Evolutionary conservation across 1,140 invertebrate species (phyloP).

Genomic region (Drosophila arizonae): DNA sequence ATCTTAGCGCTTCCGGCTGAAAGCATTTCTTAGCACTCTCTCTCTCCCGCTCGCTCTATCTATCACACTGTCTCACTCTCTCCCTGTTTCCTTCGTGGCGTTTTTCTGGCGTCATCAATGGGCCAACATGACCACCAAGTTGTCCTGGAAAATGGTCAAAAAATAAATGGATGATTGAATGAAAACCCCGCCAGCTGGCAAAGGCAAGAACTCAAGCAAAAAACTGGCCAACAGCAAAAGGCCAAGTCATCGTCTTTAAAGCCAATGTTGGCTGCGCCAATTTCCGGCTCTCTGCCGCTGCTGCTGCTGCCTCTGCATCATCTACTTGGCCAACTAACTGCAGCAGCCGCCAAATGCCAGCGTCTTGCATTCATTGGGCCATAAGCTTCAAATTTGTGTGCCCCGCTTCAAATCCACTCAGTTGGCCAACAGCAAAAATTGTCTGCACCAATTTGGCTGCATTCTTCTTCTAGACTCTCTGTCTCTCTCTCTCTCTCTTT

Average conservation of each 20-base stretch:
- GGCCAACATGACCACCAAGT: conserved; percentile 77
- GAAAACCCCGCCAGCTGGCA: conserved; percentile 79
- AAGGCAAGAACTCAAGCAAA: conserved; percentile 57
- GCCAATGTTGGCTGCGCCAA: conserved; percentile 73
- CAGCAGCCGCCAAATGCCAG: conserved; percentile 43
- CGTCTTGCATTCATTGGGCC: conserved; percentile 76
- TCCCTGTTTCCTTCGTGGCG: neutral
- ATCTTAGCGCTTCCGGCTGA: conserved; percentile 78
- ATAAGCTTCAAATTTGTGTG: conserved; percentile 76
- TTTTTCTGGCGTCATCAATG: conserved; percentile 53
- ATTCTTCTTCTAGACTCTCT: conserved; percentile 14
- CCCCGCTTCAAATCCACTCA: conserved; percentile 58
- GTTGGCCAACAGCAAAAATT: conserved; percentile 44
- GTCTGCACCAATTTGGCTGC: conserved; percentile 68
- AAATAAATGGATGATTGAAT: conserved; percentile 82
- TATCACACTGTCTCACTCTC: neutral
- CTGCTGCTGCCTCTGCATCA: conserved; percentile 17
- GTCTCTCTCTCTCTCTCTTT: neutral
- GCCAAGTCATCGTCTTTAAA: conserved; percentile 80
- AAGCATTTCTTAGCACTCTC: conserved; percentile 74
- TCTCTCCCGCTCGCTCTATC: neutral
- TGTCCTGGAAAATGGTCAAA: conserved; percentile 80
- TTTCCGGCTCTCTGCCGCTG: conserved; percentile 59
- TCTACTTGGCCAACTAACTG: conserved; percentile 36
- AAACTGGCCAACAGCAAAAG: conserved; percentile 68